Evolutionary conservation across 2,888 invertebrate species (phyloP).

Genomic region (Allolobophora icterica): DNA sequence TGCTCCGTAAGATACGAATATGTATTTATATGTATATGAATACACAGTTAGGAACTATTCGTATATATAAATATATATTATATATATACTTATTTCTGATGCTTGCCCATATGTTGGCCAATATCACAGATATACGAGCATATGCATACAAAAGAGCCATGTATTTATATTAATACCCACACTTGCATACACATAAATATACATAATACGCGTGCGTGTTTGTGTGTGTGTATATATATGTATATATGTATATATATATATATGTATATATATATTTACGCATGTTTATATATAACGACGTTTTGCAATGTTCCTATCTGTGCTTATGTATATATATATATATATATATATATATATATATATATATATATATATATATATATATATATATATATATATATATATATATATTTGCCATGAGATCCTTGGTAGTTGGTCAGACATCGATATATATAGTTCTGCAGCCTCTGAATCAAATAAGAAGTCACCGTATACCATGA

Average conservation of each 20-base stretch:
- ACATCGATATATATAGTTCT: background rate
- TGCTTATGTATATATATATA: background rate
- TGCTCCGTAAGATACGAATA: too few species aligned
- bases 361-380: background rate
- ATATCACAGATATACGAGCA: background rate
- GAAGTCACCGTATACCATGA: background rate
- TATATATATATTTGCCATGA: too few species aligned
- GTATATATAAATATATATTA: background rate
- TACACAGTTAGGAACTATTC: too few species aligned
- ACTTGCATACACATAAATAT: background rate
- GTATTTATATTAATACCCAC: background rate
- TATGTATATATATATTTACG: background rate
- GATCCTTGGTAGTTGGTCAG: too few species aligned
- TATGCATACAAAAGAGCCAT: background rate
- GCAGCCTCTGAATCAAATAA: background rate
- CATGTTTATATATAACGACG: too few species aligned
- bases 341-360: background rate
- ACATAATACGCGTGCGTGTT: background rate
- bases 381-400: background rate
- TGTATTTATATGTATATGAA: too few species aligned
- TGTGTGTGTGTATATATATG: background rate
- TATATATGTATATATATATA: background rate
- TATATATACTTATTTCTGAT: too few species aligned
- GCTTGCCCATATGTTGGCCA: background rate
- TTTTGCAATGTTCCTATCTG: background rate